Conservation (phyloP, 2,113 vertebrate species). For the Tretioscincus oriximinensis region DNA sequence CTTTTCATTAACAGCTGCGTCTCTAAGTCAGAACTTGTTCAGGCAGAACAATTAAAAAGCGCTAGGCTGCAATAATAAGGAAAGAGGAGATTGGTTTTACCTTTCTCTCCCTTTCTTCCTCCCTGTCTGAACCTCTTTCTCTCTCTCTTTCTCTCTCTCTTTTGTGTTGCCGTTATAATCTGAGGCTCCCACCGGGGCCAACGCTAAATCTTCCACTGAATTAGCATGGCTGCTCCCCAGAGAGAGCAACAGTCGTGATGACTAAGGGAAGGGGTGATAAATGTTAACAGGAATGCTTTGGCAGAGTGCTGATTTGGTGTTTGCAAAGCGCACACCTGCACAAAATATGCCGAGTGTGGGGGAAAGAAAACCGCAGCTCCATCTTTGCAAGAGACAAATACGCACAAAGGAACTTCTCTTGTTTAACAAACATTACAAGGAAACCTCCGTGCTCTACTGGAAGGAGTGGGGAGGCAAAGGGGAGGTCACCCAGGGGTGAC, state of each 20-base stretch:
- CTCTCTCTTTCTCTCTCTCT: background rate
- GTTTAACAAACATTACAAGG: constrained; percentile 58
- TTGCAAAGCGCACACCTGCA: constrained; percentile 71
- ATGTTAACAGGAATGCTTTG: constrained; percentile 75
- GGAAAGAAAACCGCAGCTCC: constrained; percentile 62
- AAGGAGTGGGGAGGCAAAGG: background rate
- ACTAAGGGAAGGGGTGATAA: constrained; percentile 74
- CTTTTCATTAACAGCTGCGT: constrained; percentile 59
- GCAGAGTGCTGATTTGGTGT: constrained; percentile 74
- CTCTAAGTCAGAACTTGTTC: constrained; percentile 57
- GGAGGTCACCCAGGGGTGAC: background rate
- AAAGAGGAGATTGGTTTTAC: constrained; percentile 41
- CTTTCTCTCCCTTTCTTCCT: constrained; percentile 33
- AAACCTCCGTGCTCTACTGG: constrained; percentile 28
- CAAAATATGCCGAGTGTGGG: constrained; percentile 66
- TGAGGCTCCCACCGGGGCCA: constrained; percentile 42
- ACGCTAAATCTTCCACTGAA: constrained; percentile 67
- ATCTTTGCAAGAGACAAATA: constrained; percentile 51
- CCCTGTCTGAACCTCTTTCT: background rate
- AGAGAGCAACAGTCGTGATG: constrained; percentile 62
- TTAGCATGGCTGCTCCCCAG: constrained; percentile 58
- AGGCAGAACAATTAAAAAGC: constrained; percentile 60
- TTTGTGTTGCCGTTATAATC: constrained; percentile 36
- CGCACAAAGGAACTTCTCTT: constrained; percentile 29
- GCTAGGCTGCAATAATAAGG: constrained; percentile 46